A percentile compares a stretch with the other conserved stretches of the same genome.
Conservation (phyloP, 1,140 invertebrate species). For the Phymorhynchus buccinoides region DNA sequence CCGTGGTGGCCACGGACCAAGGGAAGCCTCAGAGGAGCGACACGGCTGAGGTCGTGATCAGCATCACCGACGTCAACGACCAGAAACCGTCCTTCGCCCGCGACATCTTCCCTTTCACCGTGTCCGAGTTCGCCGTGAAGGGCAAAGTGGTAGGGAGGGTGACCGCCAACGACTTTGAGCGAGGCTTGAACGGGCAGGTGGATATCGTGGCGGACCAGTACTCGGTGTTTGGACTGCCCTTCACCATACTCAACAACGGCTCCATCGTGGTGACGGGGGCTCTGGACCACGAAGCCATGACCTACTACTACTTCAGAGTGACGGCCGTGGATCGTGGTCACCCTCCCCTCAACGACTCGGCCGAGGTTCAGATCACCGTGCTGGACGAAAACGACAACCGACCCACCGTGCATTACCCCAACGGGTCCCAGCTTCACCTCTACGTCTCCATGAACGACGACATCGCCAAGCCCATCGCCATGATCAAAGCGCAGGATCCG, state of each 20-base stretch:
- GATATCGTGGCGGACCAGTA: slow-evolving; percentile 38
- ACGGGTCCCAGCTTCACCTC: slow-evolving; percentile 41
- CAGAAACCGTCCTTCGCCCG: slow-evolving; percentile 50
- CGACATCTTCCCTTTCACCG: slow-evolving; percentile 47
- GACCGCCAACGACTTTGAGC: slow-evolving; percentile 46
- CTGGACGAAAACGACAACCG: slow-evolving; percentile 84
- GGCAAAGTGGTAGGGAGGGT: slow-evolving; percentile 44
- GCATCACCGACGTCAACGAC: slow-evolving; percentile 59
- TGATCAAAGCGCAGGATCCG: slow-evolving; percentile 44
- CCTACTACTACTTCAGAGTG: slow-evolving; percentile 86
- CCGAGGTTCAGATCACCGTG: slow-evolving; percentile 85
- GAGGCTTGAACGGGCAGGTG: slow-evolving; percentile 47
- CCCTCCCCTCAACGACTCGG: slow-evolving; percentile 89
- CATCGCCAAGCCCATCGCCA: slow-evolving; percentile 31
- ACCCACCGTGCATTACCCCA: slow-evolving; percentile 72
- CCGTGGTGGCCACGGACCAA: slow-evolving; percentile 53
- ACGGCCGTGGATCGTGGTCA: slow-evolving; percentile 92
- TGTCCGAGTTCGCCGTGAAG: slow-evolving; percentile 48
- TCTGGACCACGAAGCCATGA: slow-evolving; percentile 87
- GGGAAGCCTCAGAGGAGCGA: slow-evolving; percentile 48
- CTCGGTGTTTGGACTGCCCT: slow-evolving; percentile 25
- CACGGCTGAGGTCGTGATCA: slow-evolving; percentile 44
- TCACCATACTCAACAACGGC: slow-evolving; percentile 42
- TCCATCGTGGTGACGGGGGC: slow-evolving; percentile 30
- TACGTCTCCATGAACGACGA: slow-evolving; percentile 39